Evolutionary conservation across 2,797 vertebrate genomes (phyloP).

Genomic region (Decapterus maruadsi): DNA sequence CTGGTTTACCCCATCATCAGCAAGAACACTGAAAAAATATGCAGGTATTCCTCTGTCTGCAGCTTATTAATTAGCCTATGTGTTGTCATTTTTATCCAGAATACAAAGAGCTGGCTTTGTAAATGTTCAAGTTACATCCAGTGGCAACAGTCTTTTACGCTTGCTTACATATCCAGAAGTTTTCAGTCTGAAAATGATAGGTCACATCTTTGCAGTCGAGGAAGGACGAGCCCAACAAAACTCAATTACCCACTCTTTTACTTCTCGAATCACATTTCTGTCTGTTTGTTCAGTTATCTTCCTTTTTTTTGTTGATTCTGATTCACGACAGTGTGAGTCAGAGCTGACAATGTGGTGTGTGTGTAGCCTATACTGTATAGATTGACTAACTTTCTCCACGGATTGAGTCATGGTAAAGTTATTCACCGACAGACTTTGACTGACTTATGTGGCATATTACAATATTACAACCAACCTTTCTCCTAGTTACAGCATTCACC

Average conservation of each 20-base stretch:
- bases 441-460: conserved; percentile 8
- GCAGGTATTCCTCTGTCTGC: no score
- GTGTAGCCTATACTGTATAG: conserved; percentile 38
- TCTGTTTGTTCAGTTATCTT: conserved; percentile 17
- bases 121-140: background rate
- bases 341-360: conserved; percentile 38
- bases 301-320: conserved; percentile 34
- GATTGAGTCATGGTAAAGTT: conserved; percentile 55
- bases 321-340: conserved; percentile 59
- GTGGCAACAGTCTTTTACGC: background rate
- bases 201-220: background rate
- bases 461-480: background rate
- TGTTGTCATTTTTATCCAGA: background rate
- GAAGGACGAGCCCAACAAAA: background rate
- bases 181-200: background rate
- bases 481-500: background rate
- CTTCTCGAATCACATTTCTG: conserved; percentile 8
- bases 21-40: background rate
- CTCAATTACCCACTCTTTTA: background rate
- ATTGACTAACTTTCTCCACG: conserved; percentile 49
- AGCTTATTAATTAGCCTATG: background rate
- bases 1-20: background rate
- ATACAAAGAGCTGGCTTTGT: background rate
- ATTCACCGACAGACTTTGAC: conserved; percentile 31
- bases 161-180: background rate